Evolutionary conservation across 1,140 invertebrate species (phyloP).

Genomic region (Rhopalosiphum maidis): DNA sequence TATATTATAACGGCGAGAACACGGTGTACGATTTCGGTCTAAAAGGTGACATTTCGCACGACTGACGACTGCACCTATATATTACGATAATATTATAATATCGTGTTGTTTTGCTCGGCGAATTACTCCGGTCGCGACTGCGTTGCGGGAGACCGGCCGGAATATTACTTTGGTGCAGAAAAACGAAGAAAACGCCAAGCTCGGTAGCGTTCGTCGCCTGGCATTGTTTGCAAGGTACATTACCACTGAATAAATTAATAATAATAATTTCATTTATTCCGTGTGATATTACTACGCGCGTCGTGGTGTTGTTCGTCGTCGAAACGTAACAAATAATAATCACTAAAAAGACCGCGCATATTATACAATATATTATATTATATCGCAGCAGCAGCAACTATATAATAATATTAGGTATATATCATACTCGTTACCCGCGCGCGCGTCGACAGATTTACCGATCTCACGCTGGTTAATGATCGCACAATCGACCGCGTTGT

Average conservation of each 20-base stretch:
- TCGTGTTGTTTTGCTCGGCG: not conserved
- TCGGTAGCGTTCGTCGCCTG: not conserved
- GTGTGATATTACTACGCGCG: not conserved
- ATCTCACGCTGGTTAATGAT: conserved; percentile 54
- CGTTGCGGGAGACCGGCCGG: no score
- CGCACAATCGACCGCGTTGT: not conserved
- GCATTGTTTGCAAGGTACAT: not conserved
- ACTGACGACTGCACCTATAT: not conserved
- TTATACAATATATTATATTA: not conserved
- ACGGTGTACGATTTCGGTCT: not conserved
- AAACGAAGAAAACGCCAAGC: not conserved
- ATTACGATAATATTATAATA: not conserved
- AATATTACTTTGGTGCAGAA: not conserved
- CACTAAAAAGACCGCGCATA: not conserved
- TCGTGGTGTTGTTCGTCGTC: not conserved
- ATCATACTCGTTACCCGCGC: not conserved
- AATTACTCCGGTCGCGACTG: not conserved
- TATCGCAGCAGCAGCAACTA: not conserved
- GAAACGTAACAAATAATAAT: not conserved
- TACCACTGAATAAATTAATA: no score
- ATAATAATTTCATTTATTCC: no score
- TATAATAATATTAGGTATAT: not conserved
- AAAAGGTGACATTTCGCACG: not conserved
- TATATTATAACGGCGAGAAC: not conserved
- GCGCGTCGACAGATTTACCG: conserved; percentile 22